Base-by-base conservation (phyloP, 2,113 vertebrate genomes). In the Mohoua ochrocephala region DNA sequence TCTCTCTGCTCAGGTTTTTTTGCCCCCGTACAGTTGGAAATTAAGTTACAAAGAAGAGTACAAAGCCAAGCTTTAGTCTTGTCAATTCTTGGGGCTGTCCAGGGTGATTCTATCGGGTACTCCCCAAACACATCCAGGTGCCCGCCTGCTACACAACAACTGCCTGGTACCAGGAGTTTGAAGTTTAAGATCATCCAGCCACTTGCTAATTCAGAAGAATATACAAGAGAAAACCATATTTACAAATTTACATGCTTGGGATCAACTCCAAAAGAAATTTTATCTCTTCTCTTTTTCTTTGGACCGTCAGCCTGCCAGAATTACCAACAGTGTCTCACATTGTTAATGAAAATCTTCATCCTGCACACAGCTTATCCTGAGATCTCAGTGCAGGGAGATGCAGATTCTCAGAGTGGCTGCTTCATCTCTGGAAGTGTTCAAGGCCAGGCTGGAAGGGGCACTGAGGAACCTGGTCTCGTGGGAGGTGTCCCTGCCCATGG, bases 71-170 rank as follows among this genome's bases (percentile, higher is more conserved):
- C 33, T 82, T 64, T 41, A 26, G 16, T 41, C 50, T 70, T 30
- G 23, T 50, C 74, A 61, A 31, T n/a, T 27, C 8, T 37, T 3
- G 7, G 53, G 24, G 37, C 39, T 80, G 47, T 24, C 22, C 50
- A 23, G 33, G 5, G 19, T 24, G 41, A 49, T n/a, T 44, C 1
- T 13, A 13, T 23, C 68, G 57, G 30, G 35, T 47, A 30, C 11
- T 11, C 17, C 47, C 18, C 63, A 71, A 11, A 47, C 8, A 21
- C 53, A 63, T 6, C 27, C 56, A 61, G 7, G 20, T 61, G 26
- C 42, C 16, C 0, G 0, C 15, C 56, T 71, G 47, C 11, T 28
- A 22, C 27, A 31, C 26, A 64, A 24, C 37, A 52, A 5, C 2
- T 60, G 53, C 24, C 56, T 37, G 10, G 16, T 19, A 74, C 24